Base-by-base conservation (phyloP, 2,888 invertebrate species). In the Tipula unca region DNA sequence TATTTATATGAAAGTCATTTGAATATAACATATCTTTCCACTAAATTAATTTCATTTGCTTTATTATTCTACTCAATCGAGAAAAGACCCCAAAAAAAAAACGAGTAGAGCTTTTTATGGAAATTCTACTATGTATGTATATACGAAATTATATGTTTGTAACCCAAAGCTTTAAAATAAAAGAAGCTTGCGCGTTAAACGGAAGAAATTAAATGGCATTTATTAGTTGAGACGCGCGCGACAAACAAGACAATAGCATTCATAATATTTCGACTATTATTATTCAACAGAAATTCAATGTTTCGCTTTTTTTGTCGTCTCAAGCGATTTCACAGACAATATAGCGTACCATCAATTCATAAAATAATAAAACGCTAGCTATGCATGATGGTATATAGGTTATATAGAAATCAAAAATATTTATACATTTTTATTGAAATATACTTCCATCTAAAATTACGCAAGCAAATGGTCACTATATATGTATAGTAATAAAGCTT, bases 41-140 rank as follows among this genome's bases (percentile, higher is more conserved):
- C 69, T 69, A 69, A 69, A 69, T 69, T 69, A 69, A 69, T 69
- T 69, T 69, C 69, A 69, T 69, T 69, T 69, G 69, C 69, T 69
- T 69, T 69, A 69, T 69, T 69, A 69, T 69, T 69, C 69, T 69
- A 69, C 69, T 69, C 69, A 69, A 69, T 69, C 69, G 69, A 69
- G 69, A 69, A 69, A 69, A 69, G 69, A 25, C 69, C 69, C n/a
- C 25, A 69, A 14, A 20, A 69, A 17, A 54, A 10, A 39, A 17
- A 69, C 69, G 69, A 69, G 25, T 3, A 69, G 13, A 69, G 69
- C 69, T 69, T 69, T 69, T 69, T 69, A 69, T 69, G 69, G 69
- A 25, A 25, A 69, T 69, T 69, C 10, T 69, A 69, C 25, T 69
- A 25, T 69, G 10, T 6, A 32, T 32, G n/a, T n/a, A n/a, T 32